These are phyloP conservation scores for Ceraclea dissimilis DNA, from an alignment of 2,888 invertebrate species.

Conservation along the genomic window DNA sequence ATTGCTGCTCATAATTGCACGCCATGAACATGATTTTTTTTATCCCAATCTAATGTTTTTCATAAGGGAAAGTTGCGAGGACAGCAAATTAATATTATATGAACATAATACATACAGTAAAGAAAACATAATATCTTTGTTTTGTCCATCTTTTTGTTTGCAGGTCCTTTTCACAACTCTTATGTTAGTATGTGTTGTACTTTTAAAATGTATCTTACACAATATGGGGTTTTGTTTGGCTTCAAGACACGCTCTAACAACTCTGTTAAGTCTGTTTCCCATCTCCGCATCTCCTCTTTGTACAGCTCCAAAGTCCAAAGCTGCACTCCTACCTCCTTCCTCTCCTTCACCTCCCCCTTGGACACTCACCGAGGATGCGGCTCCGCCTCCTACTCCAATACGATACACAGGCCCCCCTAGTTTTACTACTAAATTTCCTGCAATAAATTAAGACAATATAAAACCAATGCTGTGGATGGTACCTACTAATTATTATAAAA, in stretches of 20 bases:
- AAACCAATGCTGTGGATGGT: too few species aligned
- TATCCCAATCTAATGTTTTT: not conserved
- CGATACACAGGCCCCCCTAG: slow-evolving; percentile 96
- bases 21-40: not conserved
- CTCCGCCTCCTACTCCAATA: slow-evolving; percentile 98
- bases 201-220: slow-evolving; percentile 31
- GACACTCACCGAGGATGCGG: slow-evolving; percentile 91
- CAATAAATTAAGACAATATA: slow-evolving; percentile 14
- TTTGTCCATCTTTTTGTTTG: too few species aligned
- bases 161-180: too few species aligned
- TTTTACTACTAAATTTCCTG: slow-evolving; percentile 87
- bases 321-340: slow-evolving; percentile 58
- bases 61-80: too few species aligned
- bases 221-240: slow-evolving; percentile 76
- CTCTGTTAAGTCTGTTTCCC: slow-evolving; percentile 94
- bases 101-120: too few species aligned
- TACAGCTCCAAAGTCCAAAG: slow-evolving; percentile 93
- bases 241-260: slow-evolving; percentile 89
- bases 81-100: too few species aligned
- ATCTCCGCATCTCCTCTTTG: slow-evolving; percentile 97
- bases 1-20: too few species aligned
- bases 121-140: too few species aligned
- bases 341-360: slow-evolving; percentile 57
- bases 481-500: too few species aligned
- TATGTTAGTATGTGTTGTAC: too few species aligned